Evolutionary conservation across 37 sponge, comb jelly and placozoan species (phyloP).

Genomic region (Ephydatia muelleri): DNA sequence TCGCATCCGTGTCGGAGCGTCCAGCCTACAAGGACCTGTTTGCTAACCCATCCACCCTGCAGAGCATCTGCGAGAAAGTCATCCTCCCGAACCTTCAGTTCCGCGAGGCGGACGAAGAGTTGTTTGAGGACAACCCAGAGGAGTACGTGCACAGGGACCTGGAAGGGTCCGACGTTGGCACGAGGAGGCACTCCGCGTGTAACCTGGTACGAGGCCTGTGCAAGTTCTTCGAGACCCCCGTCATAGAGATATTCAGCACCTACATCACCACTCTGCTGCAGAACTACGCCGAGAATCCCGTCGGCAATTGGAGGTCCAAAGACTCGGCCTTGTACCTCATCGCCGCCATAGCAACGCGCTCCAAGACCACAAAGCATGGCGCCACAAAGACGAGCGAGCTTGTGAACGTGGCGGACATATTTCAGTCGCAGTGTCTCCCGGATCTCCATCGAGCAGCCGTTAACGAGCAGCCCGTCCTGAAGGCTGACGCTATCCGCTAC

Average conservation of each 20-base stretch:
- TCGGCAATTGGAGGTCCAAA: slow-evolving; percentile 88
- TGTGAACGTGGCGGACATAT: slow-evolving; percentile 90
- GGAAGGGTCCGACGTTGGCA: slow-evolving; percentile 96
- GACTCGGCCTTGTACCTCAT: slow-evolving; percentile 94
- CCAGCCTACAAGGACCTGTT: slow-evolving; percentile 90
- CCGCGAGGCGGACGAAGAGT: slow-evolving; percentile 93
- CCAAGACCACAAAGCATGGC: slow-evolving; percentile 91
- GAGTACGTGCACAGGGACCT: slow-evolving; percentile 95
- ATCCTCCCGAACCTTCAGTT: slow-evolving; percentile 87
- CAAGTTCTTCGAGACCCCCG: slow-evolving; percentile 80
- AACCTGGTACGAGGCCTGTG: slow-evolving; percentile 91
- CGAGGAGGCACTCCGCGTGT: slow-evolving; percentile 94
- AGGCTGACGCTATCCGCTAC: slow-evolving; percentile 90
- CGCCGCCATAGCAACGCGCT: slow-evolving; percentile 86
- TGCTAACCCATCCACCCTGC: slow-evolving; percentile 71
- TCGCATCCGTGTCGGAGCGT: slow-evolving; percentile 92
- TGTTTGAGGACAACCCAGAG: slow-evolving; percentile 98
- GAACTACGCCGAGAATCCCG: slow-evolving; percentile 76
- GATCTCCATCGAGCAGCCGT: slow-evolving; percentile 74
- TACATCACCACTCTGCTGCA: slow-evolving; percentile 70
- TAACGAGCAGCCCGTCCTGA: slow-evolving; percentile 73
- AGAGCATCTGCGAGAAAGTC: slow-evolving; percentile 92
- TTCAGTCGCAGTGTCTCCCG: slow-evolving; percentile 71
- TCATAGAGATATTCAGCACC: slow-evolving; percentile 80
- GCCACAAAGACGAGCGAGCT: slow-evolving; percentile 90